Evolutionary conservation across 2,888 invertebrate species (phyloP).

Genomic region (Eilema depressum): DNA sequence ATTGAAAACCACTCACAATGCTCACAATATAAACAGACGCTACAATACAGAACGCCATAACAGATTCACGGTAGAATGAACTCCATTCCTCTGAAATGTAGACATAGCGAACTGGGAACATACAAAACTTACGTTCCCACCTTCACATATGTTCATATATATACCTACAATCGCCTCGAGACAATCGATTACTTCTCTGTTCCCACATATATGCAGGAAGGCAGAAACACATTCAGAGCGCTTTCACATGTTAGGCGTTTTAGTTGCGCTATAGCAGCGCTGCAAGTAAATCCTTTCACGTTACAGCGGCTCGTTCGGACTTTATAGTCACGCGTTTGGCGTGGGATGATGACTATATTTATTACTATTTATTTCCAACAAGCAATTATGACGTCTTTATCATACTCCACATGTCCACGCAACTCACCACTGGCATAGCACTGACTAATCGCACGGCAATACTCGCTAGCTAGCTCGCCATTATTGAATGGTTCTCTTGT

Average conservation of each 20-base stretch:
- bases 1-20: neutral
- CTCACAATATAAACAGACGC: neutral
- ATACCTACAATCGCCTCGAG: neutral
- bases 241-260: neutral
- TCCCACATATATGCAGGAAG: neutral
- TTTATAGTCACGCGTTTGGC: neutral
- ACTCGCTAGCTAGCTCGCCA: too few species aligned
- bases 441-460: neutral
- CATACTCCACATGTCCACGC: neutral
- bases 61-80: neutral
- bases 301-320: neutral
- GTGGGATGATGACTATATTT: neutral
- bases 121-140: neutral
- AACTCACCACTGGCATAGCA: neutral
- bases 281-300: too few species aligned
- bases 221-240: neutral
- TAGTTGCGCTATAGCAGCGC: neutral
- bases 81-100: neutral
- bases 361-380: neutral
- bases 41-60: neutral
- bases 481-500: too few species aligned
- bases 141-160: neutral
- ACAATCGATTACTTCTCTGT: slow-evolving; percentile 7
- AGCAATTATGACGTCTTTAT: neutral
- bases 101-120: neutral